Percentiles rank a stretch among this genome's conserved stretches.
Conservation (phyloP, 1,140 invertebrate species). For the Mamestra configurata region DNA sequence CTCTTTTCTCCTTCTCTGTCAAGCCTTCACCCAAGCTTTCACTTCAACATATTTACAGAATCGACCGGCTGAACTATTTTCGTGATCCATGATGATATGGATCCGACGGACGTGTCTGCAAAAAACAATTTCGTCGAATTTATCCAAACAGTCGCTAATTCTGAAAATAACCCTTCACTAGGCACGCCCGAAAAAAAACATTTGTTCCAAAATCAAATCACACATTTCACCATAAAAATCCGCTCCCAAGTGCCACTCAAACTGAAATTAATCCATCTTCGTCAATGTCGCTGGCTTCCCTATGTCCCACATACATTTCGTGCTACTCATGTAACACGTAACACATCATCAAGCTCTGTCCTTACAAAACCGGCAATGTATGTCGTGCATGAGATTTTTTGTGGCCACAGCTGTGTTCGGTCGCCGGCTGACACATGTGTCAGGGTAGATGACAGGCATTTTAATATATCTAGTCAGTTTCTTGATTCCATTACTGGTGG, state of each 20-base stretch:
- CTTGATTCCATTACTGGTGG: slow-evolving; percentile 29
- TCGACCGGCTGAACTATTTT: no score
- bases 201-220: not conserved
- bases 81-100: no score
- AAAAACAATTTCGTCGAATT: no score
- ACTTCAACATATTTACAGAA: no score
- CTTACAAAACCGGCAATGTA: slow-evolving; percentile 12
- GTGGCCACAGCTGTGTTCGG: slow-evolving; percentile 20
- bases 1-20: no score
- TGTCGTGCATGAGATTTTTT: slow-evolving; percentile 17
- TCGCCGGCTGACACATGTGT: slow-evolving; percentile 22
- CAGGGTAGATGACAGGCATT: slow-evolving; percentile 38
- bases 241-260: slow-evolving; percentile 15
- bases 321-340: no score
- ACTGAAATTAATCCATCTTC: slow-evolving; percentile 36
- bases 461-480: slow-evolving; percentile 44
- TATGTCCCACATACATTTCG: not conserved
- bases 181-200: not conserved
- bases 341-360: no score
- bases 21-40: no score
- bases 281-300: not conserved
- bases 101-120: no score
- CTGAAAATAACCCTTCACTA: not conserved
- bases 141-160: not conserved
- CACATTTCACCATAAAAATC: slow-evolving; percentile 44